A percentile compares a stretch with the other conserved stretches of the same genome.
These are phyloP conservation scores for Galerucella nymphaeae DNA, from an alignment of 2,888 invertebrate genomes.

Conservation along the genomic window DNA sequence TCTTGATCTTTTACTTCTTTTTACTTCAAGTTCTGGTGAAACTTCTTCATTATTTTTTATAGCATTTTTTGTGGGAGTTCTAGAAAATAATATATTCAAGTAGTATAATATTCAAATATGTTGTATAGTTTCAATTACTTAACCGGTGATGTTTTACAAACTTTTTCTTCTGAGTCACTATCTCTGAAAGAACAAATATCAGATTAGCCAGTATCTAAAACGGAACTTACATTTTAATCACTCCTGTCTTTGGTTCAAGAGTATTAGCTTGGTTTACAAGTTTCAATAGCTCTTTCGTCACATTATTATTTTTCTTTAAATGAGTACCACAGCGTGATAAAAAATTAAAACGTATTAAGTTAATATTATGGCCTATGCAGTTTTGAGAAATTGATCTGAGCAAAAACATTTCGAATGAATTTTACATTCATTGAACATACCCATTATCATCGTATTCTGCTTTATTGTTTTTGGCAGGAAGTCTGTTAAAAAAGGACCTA, in stretches of 20 bases:
- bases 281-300: not conserved
- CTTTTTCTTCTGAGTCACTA: not conserved
- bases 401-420: slow-evolving; percentile 25
- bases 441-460: slow-evolving; percentile 35
- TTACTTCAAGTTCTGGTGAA: slow-evolving; percentile 15
- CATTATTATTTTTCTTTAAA: slow-evolving; percentile 1
- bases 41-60: not conserved
- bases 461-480: slow-evolving; percentile 32
- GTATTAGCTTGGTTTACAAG: not conserved
- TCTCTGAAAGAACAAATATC: slow-evolving; percentile 1
- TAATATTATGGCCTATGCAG: slow-evolving; percentile 22
- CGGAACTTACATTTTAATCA: not conserved
- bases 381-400: slow-evolving; percentile 17
- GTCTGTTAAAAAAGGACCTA: slow-evolving; percentile 42
- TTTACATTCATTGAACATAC: slow-evolving; percentile 38
- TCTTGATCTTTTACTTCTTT: slow-evolving; percentile 39
- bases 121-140: not conserved
- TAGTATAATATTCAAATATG: not conserved
- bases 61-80: not conserved
- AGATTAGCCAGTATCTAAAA: not conserved
- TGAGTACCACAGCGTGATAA: not conserved
- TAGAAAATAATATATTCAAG: slow-evolving; percentile 3
- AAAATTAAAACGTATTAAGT: not conserved
- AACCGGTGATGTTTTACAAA: not conserved
- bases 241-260: not conserved